Percentiles rank a stretch among this genome's conserved stretches.
Conservation (phyloP, 2,113 vertebrate genomes). For the Lontra canadensis region DNA sequence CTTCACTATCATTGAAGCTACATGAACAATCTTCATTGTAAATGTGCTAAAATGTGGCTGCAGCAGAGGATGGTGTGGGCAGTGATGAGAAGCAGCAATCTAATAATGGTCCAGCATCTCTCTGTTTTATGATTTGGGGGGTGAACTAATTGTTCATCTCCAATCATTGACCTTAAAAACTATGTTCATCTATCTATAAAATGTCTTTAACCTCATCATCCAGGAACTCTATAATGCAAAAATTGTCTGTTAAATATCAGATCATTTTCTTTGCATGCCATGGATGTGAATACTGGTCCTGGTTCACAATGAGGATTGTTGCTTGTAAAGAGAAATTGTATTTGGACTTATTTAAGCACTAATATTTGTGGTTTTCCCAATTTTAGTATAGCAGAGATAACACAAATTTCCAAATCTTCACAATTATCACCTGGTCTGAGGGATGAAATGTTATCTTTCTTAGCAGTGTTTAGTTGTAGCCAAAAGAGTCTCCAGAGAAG, state of each 20-base stretch:
- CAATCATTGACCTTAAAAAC: conserved; percentile 42
- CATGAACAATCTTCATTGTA: neutral
- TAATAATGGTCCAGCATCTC: neutral
- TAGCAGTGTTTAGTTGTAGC: neutral
- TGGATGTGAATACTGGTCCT: neutral
- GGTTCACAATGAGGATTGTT: neutral
- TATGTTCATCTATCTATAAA: conserved; percentile 36
- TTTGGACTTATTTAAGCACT: neutral
- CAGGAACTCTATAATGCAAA: neutral
- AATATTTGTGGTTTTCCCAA: neutral
- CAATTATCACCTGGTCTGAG: neutral
- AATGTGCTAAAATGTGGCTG: neutral
- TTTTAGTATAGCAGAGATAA: neutral
- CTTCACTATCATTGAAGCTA: neutral
- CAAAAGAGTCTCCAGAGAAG: neutral
- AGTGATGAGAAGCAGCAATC: neutral
- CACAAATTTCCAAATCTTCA: conserved; percentile 32
- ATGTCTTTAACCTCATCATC: conserved; percentile 1
- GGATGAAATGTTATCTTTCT: neutral
- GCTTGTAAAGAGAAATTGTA: neutral
- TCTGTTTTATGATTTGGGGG: neutral
- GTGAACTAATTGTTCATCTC: conserved; percentile 6
- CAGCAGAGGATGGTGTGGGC: no score
- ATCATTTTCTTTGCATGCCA: neutral
- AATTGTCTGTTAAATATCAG: neutral